Percentiles rank a stretch among this genome's conserved stretches.
These are phyloP conservation scores for Urosaurus nigricauda DNA, from an alignment of 2,797 vertebrate genomes.

Conservation along the genomic window DNA sequence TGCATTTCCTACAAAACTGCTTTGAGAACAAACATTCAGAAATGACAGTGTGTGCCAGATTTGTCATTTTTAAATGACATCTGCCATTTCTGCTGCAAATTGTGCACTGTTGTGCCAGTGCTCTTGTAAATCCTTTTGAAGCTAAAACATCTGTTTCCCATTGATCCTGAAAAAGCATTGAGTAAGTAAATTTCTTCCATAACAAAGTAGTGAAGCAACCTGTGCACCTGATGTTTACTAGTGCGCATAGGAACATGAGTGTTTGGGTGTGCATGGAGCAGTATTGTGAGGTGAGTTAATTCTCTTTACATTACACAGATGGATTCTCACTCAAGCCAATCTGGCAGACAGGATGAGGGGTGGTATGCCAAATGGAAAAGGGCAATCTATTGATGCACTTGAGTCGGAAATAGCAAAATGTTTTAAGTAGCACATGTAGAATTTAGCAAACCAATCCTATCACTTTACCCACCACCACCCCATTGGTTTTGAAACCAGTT, in stretches of 20 bases:
- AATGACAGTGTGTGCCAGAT: background rate
- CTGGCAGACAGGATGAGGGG: background rate
- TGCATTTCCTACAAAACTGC: background rate
- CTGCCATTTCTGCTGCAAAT: background rate
- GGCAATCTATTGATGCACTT: constrained; percentile 1
- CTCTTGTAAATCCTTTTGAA: background rate
- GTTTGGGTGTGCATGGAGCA: background rate
- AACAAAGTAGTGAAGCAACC: background rate
- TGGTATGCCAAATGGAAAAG: constrained; percentile 12
- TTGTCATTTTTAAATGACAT: background rate
- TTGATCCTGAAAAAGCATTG: background rate
- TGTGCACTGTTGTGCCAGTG: background rate
- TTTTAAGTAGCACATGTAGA: constrained; percentile 5
- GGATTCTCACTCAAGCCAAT: background rate
- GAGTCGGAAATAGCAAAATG: background rate
- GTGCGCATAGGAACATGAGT: background rate
- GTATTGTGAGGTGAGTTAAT: background rate
- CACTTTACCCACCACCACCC: background rate
- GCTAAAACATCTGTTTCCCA: background rate
- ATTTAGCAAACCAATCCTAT: background rate
- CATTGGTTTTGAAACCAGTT: constrained; percentile 2
- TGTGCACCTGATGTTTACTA: background rate
- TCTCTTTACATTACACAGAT: background rate
- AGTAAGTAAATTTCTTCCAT: background rate
- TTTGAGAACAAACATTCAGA: background rate